phyloP scores from a whole-genome alignment of 2,797 vertebrate genomes.

The Danio choprae region DNA sequence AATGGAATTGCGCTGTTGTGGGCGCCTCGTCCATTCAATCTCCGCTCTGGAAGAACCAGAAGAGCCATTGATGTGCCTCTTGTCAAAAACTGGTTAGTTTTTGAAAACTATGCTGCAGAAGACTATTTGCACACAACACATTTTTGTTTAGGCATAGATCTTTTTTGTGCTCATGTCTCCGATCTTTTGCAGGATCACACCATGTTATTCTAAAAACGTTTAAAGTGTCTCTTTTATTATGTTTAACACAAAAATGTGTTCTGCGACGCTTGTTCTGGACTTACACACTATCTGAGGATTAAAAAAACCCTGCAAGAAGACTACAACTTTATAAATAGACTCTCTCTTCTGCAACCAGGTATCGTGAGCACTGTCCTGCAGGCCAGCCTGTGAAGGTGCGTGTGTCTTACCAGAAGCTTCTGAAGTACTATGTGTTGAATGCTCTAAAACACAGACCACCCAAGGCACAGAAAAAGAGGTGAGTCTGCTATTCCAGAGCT shows the following conservation, averaged over 20 bases:
- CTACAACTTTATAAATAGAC: neutral
- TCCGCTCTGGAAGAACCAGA: conserved; percentile 94
- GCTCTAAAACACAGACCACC: conserved; percentile 98
- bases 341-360: conserved; percentile 76
- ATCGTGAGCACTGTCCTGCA: conserved; percentile 97
- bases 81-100: conserved; percentile 95
- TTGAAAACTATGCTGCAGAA: neutral
- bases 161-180: neutral
- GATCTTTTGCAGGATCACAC: neutral
- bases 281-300: neutral
- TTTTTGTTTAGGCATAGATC: neutral
- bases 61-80: conserved; percentile 96
- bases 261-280: no score
- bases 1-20: conserved; percentile 97
- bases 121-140: neutral
- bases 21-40: conserved; percentile 96
- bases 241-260: neutral
- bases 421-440: conserved; percentile 98
- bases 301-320: neutral
- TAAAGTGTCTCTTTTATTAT: no score
- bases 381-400: conserved; percentile 98
- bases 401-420: conserved; percentile 97
- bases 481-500: neutral
- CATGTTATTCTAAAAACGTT: neutral
- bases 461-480: conserved; percentile 99